Evolutionary conservation across 2,113 vertebrate genomes (phyloP).

Genomic region (Morone saxatilis): DNA sequence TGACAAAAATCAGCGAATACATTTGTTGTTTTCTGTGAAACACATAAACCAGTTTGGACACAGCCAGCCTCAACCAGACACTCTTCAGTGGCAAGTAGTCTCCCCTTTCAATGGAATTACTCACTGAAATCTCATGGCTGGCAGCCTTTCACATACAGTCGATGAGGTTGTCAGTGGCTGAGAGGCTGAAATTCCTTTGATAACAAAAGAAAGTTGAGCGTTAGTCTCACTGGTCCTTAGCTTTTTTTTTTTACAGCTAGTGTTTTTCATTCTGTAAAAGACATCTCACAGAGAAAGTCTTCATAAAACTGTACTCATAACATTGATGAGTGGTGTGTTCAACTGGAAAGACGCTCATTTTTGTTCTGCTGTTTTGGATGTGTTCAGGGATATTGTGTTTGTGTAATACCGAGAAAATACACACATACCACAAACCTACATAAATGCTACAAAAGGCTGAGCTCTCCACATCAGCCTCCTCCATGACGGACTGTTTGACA

Average conservation of each 20-base stretch:
- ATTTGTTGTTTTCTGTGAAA: background rate
- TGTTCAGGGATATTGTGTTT: background rate
- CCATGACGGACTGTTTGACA: constrained; percentile 32
- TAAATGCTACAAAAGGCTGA: constrained; percentile 4
- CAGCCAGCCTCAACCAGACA: background rate
- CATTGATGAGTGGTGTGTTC: background rate
- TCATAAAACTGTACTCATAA: background rate
- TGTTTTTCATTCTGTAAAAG: background rate
- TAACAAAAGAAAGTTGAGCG: background rate
- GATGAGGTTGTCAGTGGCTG: background rate
- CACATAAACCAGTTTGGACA: background rate
- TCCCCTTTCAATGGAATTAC: background rate
- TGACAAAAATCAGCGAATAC: background rate
- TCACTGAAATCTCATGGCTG: background rate
- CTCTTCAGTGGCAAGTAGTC: background rate
- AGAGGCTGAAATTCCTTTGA: background rate
- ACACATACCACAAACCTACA: background rate
- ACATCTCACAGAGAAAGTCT: background rate
- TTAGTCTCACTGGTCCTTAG: background rate
- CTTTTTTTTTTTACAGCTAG: background rate
- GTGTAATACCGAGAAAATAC: background rate
- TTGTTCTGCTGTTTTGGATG: too few relatives aligned
- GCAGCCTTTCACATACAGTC: background rate
- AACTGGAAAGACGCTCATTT: background rate
- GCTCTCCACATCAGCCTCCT: constrained; percentile 19